Base-by-base conservation (phyloP, 2,113 vertebrate genomes). In the Prolemur simus region DNA sequence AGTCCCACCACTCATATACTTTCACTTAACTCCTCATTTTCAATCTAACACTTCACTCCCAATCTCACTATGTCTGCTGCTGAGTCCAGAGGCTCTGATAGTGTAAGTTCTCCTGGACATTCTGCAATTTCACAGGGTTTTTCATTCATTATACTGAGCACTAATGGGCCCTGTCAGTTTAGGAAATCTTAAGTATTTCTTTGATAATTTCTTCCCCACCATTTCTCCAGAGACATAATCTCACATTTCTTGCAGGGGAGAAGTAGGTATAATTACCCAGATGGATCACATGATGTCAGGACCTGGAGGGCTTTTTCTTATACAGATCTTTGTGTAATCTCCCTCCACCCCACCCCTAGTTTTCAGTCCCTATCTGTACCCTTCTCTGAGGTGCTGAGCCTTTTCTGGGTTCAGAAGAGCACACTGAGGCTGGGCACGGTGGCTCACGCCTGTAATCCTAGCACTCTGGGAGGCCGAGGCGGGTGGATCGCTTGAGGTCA, bases 121-220 rank as follows among this genome's bases (percentile, higher is more conserved):
- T 54, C 52, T 87, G 47, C n/a, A 83, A 94, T 71, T 87, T 47
- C 66, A 45, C 1, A 17, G 52, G 37, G 47, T 60, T 77, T 83
- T 77, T 86, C n/a, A 74, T 81, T 95, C 12, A 80, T 45, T 54
- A 63, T 29, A n/a, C 34, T 37, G 25, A 23, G 49, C 2, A 63
- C 27, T 25, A n/a, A 66, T 4, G 29, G 32, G 32, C 37, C 54
- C 56, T 52, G 1, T 80, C 13, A 56, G 47, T 80, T 80, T 92
- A 92, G 89, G 78, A 94, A 89, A 92, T 78, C 34, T 12, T 69
- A 66, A 82, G 42, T 29, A 88, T 71, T 71, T 90, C 64, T 82
- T 89, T 96, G 90, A 66, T 64, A 37, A 91, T 27, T 85, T 95
- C 32, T 18, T 94, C 45, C 64, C 49, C 27, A 92, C 8, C 52